Evolutionary conservation across 2,888 invertebrate species (phyloP).

Genomic region (Cynaeus angustus): DNA sequence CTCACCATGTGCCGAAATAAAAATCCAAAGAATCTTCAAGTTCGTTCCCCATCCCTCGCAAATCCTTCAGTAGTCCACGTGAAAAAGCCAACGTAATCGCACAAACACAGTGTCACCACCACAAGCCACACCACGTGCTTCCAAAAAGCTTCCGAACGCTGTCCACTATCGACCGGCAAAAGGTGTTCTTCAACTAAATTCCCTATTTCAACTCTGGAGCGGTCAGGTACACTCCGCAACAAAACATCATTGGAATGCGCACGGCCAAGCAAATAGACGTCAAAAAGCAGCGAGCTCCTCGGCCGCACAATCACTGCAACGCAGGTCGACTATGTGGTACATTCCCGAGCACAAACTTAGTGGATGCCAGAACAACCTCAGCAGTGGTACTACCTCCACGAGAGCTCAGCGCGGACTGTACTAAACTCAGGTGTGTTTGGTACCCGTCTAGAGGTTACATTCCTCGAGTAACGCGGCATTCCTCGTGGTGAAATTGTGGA

Average conservation of each 20-base stretch:
- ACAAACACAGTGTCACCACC: conserved; percentile 59
- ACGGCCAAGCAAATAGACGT: conserved; percentile 56
- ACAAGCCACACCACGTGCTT: conserved; percentile 65
- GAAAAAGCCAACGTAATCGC: conserved; percentile 36
- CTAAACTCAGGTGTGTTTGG: conserved; percentile 71
- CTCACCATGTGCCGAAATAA: conserved; percentile 66
- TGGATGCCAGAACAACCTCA: conserved; percentile 50
- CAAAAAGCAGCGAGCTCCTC: conserved; percentile 6
- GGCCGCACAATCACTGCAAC: conserved; percentile 54
- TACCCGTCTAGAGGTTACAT: conserved; percentile 71
- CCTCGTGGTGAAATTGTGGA: conserved; percentile 69
- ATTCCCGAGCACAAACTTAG: conserved; percentile 59
- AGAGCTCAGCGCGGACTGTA: conserved; percentile 62
- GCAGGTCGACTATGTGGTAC: conserved; percentile 65
- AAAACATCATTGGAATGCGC: conserved; percentile 71
- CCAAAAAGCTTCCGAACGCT: conserved; percentile 53
- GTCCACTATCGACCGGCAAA: conserved; percentile 63
- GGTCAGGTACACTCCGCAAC: conserved; percentile 71
- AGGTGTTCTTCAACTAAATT: conserved; percentile 69
- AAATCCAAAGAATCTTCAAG: conserved; percentile 61
- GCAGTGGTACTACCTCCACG: conserved; percentile 49
- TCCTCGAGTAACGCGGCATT: conserved; percentile 70
- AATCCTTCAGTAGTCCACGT: conserved; percentile 51
- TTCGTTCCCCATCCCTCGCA: conserved; percentile 55
- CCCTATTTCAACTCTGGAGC: conserved; percentile 69